phyloP scores from a whole-genome alignment of 2,113 vertebrate species.

The Pterophyllum scalare region DNA sequence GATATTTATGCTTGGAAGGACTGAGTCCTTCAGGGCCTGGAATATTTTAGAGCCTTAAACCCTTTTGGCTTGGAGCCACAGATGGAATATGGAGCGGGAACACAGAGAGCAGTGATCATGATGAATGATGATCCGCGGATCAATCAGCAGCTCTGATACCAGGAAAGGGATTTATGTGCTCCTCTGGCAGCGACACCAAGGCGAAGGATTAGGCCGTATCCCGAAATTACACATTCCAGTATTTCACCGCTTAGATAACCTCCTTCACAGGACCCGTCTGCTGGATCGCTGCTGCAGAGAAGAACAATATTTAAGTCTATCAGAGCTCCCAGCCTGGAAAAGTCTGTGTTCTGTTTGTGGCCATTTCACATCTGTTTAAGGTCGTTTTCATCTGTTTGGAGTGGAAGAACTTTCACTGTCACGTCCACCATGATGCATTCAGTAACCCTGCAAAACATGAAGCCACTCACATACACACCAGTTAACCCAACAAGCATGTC shows the following conservation, averaged over 20 bases:
- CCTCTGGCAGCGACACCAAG: background rate
- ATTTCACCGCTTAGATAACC: background rate
- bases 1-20: background rate
- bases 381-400: no score
- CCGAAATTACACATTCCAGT: constrained; percentile 10
- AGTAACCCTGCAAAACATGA: no score
- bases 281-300: background rate
- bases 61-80: constrained; percentile 1
- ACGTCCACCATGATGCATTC: background rate
- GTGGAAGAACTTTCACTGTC: background rate
- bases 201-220: background rate
- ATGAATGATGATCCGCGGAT: constrained; percentile 9
- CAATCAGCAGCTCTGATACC: constrained; percentile 6
- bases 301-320: background rate
- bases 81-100: constrained; percentile 1
- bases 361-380: background rate
- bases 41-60: constrained; percentile 5
- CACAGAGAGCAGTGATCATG: constrained; percentile 1
- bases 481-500: no score
- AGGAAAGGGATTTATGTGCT: background rate
- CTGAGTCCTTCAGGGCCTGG: background rate
- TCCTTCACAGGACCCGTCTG: background rate
- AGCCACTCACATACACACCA: no score
- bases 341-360: background rate
- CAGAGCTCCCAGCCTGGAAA: background rate